Conservation (phyloP, 2,113 vertebrate genomes). For the Neodontobutis hainanensis region DNA sequence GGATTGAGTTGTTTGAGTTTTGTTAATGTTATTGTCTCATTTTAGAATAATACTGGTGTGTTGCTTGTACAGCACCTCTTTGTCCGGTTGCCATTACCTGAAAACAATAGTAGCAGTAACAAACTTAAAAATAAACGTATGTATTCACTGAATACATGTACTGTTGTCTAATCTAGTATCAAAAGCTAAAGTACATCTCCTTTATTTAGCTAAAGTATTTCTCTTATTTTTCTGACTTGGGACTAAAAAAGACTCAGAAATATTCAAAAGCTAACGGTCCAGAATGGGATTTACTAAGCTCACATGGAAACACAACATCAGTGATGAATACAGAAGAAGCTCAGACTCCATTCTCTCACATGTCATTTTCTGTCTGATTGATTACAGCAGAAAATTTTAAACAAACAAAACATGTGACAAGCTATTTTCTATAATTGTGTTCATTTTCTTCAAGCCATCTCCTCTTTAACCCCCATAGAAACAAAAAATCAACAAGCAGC, state of each 20-base stretch:
- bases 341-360: slow-evolving; percentile 28
- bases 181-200: neutral
- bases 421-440: slow-evolving; percentile 44
- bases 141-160: too few species aligned
- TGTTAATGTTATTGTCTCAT: slow-evolving; percentile 15
- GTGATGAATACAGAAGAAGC: slow-evolving; percentile 40
- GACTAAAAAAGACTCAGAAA: neutral
- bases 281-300: neutral
- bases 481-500: slow-evolving; percentile 25
- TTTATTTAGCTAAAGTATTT: neutral
- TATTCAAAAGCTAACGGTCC: slow-evolving; percentile 1
- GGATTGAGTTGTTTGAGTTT: slow-evolving; percentile 17
- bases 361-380: slow-evolving; percentile 53
- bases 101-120: slow-evolving; percentile 8
- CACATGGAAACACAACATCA: slow-evolving; percentile 32
- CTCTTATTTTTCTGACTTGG: neutral
- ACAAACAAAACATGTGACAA: slow-evolving; percentile 36
- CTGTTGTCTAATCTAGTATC: neutral
- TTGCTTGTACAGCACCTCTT: too few species aligned
- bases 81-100: slow-evolving; percentile 19
- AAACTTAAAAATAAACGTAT: slow-evolving; percentile 19
- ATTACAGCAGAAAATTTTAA: slow-evolving; percentile 44
- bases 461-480: slow-evolving; percentile 49
- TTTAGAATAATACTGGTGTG: neutral
- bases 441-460: slow-evolving; percentile 42